Conservation (phyloP, 2,113 vertebrate genomes). For the Aix galericulata region DNA sequence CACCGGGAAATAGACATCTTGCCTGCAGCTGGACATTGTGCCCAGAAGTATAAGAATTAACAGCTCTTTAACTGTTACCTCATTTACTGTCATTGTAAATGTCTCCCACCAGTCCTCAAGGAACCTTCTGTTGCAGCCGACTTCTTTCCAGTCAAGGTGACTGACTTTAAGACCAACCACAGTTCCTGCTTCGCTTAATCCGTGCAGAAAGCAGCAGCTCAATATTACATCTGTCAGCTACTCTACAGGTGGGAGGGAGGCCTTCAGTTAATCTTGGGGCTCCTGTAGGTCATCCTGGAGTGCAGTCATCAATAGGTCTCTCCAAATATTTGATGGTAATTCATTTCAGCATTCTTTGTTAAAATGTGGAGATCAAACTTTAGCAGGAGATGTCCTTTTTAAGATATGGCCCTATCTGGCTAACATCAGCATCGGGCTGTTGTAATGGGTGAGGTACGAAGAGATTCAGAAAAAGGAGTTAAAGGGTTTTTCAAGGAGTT, state of each 20-base stretch:
- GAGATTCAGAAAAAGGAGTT: not conserved
- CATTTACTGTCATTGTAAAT: not conserved
- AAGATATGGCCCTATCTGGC: not conserved
- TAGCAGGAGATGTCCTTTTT: not conserved
- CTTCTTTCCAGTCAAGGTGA: not conserved
- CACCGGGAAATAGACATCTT: not conserved
- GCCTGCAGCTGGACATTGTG: conserved; percentile 25
- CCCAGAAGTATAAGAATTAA: not conserved
- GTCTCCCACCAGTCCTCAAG: conserved; percentile 24
- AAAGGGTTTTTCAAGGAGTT: fast-evolving
- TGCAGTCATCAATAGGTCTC: not conserved
- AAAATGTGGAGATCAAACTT: not conserved
- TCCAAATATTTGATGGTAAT: not conserved
- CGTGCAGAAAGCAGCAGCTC: not conserved
- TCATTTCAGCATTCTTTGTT: not conserved
- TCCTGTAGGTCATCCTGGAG: not conserved
- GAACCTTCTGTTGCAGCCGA: not conserved
- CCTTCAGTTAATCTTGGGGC: not conserved
- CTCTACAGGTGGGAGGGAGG: not conserved
- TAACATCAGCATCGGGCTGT: fast-evolving
- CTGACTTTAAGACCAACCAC: not conserved
- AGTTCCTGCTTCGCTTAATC: not conserved
- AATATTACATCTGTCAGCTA: not conserved
- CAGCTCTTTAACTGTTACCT: not conserved
- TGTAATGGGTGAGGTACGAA: not conserved